Evolutionary conservation across 2,797 vertebrate species (phyloP), one percentile per base, ranked within the genome.

Genomic region (Rhodeus uyekii): DNA sequence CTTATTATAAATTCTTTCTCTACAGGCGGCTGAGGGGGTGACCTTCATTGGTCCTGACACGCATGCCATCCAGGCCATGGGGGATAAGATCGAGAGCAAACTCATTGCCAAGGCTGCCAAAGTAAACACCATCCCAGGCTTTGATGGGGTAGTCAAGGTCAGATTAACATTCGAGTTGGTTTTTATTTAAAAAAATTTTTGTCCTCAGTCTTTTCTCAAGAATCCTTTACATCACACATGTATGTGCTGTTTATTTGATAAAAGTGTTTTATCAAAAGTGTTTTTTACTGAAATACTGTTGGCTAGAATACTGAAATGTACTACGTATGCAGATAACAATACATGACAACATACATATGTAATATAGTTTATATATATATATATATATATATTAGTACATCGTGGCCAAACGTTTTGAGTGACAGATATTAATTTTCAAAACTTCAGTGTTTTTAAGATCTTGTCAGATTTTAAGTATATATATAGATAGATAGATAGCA

Each of bases 31-130:
- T 46, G 96, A 95, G 89, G 94, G 91, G 29, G 94, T 99, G 87
- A 86, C 92, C 46, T 99, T 99, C 93, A 96, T 99, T 82, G 97
- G 98, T 65, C 97, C 98, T 58, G 97, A 98, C 92, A 97, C 95
- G 1, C 92, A 96, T 79, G 97, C 97, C 78, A 98, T 99, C 93
- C 96, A 97, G 89, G 97, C 97, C 74, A 99, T 99, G 98, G 98
- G 97, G 73, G 98, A 99, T 93, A 99, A 99, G 92, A 99, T 99
- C 86, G 96, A 99, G 93, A 99, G 97, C 93, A 99, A 99, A 92
- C 92, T 98, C 84, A 95, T 99, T 86, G 98, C 97, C 82, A 98
- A 98, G 94, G 95, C 96, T 76, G 97, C 98, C 55, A 95, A 97
- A 81, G 97, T 99, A 92, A 99, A 97, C 93, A 98, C 96, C 0